phyloP scores from a whole-genome alignment of 2,888 invertebrate genomes.

The Anorthoa munda region DNA sequence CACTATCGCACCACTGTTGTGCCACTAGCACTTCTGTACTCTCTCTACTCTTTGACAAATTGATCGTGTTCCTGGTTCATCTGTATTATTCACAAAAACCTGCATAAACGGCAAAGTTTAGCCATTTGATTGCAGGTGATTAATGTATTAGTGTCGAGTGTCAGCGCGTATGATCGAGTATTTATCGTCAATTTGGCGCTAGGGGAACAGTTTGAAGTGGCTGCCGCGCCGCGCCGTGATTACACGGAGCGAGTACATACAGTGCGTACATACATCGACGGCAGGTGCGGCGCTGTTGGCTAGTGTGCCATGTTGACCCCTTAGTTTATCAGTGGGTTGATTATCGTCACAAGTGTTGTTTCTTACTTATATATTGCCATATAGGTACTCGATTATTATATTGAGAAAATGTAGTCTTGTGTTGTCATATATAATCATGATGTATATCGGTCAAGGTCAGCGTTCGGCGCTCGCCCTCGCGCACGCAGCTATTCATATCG shows the following conservation, averaged over 20 bases:
- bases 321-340: slow-evolving; percentile 36
- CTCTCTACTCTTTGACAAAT: background rate
- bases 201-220: slow-evolving; percentile 16
- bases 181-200: slow-evolving; percentile 20
- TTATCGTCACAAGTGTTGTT: slow-evolving; percentile 24
- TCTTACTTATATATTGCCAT: slow-evolving; percentile 18
- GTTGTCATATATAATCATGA: slow-evolving; percentile 52
- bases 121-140: background rate
- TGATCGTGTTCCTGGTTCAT: background rate
- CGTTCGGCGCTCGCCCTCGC: slow-evolving; percentile 44
- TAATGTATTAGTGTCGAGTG: background rate
- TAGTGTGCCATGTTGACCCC: slow-evolving; percentile 38
- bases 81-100: background rate
- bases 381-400: slow-evolving; percentile 4
- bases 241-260: background rate
- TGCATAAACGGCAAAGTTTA: too few species aligned
- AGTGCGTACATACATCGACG: background rate
- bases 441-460: slow-evolving; percentile 65
- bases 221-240: slow-evolving; percentile 1
- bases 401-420: slow-evolving; percentile 43
- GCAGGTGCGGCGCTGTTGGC: slow-evolving; percentile 36
- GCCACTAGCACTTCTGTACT: background rate
- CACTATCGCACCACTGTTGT: background rate
- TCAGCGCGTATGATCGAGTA: slow-evolving; percentile 17
- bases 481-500: slow-evolving; percentile 64